A percentile compares a stretch with the other conserved stretches of the same genome.
Conservation (phyloP, 2,797 vertebrate genomes). For the Helarctos malayanus region DNA sequence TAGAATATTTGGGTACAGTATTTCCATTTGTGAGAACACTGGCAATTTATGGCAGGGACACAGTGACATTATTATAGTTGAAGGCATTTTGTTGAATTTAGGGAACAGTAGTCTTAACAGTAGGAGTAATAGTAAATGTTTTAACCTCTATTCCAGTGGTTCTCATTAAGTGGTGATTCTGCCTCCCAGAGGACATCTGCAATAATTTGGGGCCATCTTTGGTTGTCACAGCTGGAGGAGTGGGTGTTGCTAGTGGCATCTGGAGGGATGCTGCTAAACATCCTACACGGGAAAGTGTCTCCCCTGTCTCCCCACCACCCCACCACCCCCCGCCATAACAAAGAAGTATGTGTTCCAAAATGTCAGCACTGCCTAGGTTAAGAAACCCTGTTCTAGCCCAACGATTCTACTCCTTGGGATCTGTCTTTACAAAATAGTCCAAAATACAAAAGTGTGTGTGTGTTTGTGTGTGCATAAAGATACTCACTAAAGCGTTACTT, state of each 20-base stretch:
- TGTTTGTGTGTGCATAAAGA: not conserved
- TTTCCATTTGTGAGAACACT: constrained; percentile 59
- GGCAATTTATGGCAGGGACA: not conserved
- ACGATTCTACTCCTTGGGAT: not conserved
- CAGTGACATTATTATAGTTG: not conserved
- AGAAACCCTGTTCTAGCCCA: not conserved
- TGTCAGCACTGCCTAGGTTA: not conserved
- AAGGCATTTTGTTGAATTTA: constrained; percentile 45
- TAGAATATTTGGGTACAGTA: not conserved
- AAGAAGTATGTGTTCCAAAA: not conserved
- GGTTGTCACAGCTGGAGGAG: not conserved
- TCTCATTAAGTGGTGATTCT: not conserved
- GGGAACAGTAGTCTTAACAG: not conserved
- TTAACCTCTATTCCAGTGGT: not conserved
- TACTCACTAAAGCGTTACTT: not conserved
- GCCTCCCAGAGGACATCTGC: not conserved
- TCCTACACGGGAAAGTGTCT: not conserved
- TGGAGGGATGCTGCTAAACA: not conserved
- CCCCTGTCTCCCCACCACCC: no score
- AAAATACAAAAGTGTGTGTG: not conserved
- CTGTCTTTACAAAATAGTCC: constrained; percentile 16
- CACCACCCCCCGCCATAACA: not conserved
- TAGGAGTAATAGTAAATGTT: constrained; percentile 19
- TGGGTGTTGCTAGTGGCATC: not conserved
- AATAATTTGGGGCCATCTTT: not conserved